Evolutionary conservation across 2,113 vertebrate genomes (phyloP).

Genomic region (Anoplopoma fimbria): DNA sequence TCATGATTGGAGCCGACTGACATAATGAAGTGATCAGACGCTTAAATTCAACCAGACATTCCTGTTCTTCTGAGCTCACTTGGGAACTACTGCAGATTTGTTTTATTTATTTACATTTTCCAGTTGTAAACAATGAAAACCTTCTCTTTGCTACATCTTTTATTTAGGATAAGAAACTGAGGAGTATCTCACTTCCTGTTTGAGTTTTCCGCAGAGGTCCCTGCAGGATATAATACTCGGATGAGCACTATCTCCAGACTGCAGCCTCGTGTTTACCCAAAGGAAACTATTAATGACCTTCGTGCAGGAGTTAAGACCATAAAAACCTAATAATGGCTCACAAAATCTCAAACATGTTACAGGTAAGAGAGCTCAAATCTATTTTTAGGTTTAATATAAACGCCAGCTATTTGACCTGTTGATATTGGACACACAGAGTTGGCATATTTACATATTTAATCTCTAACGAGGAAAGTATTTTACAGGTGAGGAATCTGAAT

Average conservation of each 20-base stretch:
- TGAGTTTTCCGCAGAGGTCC: slow-evolving; percentile 68
- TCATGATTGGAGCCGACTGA: slow-evolving; percentile 53
- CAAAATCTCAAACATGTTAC: slow-evolving; percentile 66
- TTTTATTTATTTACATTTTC: slow-evolving; percentile 1
- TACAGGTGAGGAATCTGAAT: slow-evolving; percentile 53
- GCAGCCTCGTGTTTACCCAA: slow-evolving; percentile 64
- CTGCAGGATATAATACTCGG: slow-evolving; percentile 72
- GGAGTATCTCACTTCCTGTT: slow-evolving; percentile 69
- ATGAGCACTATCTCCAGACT: slow-evolving; percentile 76
- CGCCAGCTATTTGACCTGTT: slow-evolving; percentile 54
- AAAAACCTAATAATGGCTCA: slow-evolving; percentile 67
- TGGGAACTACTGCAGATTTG: neutral
- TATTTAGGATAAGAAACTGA: slow-evolving; percentile 48
- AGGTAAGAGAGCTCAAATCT: slow-evolving; percentile 35
- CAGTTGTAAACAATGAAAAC: slow-evolving; percentile 27
- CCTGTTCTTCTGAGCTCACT: neutral
- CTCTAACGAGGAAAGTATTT: slow-evolving; percentile 60
- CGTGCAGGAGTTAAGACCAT: slow-evolving; percentile 50
- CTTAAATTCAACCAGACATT: slow-evolving; percentile 10
- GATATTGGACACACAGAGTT: slow-evolving; percentile 59
- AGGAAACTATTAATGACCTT: slow-evolving; percentile 78
- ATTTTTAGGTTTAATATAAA: slow-evolving; percentile 73
- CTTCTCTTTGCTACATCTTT: slow-evolving; percentile 23
- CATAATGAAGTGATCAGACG: slow-evolving; percentile 60
- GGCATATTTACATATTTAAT: slow-evolving; percentile 68